phyloP scores from a whole-genome alignment of 1,140 invertebrate species.

The Drosophila athabasca region DNA sequence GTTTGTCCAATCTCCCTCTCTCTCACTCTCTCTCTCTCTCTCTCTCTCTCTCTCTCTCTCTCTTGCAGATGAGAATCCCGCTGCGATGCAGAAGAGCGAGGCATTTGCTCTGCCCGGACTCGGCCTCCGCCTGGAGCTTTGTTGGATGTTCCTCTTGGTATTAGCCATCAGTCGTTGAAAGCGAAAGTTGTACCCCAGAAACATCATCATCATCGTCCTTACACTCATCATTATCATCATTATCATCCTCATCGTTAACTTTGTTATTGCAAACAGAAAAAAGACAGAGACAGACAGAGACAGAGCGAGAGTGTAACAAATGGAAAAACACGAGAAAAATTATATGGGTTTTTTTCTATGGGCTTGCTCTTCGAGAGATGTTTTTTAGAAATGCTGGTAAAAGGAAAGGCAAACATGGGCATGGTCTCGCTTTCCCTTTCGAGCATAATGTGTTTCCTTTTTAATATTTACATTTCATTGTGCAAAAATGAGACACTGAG shows the following conservation, averaged over 20 bases:
- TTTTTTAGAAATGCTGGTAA: constrained; percentile 32
- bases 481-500: constrained; percentile 60
- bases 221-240: not conserved
- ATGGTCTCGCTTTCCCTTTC: constrained; percentile 43
- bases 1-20: constrained; percentile 21
- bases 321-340: constrained; percentile 16
- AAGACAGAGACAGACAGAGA: constrained; percentile 3
- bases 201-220: not conserved
- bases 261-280: constrained; percentile 39
- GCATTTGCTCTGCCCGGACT: constrained; percentile 32
- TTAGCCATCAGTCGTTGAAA: constrained; percentile 46
- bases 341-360: constrained; percentile 39
- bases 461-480: constrained; percentile 77
- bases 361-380: constrained; percentile 12
- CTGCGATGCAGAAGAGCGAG: constrained; percentile 78
- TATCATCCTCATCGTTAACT: constrained; percentile 29
- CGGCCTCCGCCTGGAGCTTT: constrained; percentile 7
- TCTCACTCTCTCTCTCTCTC: constrained; percentile 4
- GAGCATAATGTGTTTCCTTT: constrained; percentile 57
- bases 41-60: constrained; percentile 2
- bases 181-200: constrained; percentile 28
- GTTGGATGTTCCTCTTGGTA: constrained; percentile 29
- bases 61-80: constrained; percentile 79
- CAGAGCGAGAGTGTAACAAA: no score
- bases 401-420: constrained; percentile 43